phyloP scores from a whole-genome alignment of 2,888 invertebrate genomes.

The Zonitis immaculata region DNA sequence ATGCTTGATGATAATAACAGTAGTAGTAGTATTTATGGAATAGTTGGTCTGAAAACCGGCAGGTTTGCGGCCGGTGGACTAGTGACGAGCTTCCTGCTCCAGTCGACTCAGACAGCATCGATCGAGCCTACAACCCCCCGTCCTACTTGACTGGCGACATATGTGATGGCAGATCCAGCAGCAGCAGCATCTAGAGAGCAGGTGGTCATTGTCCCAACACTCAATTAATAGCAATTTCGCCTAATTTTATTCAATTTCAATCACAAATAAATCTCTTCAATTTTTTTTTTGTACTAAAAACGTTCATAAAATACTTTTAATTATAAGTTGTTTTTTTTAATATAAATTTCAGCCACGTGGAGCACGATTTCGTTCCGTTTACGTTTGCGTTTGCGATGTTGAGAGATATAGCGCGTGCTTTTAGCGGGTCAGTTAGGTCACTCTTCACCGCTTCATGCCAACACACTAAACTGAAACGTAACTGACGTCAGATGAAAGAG shows the following conservation, averaged over 20 bases:
- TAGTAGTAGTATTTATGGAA: slow-evolving; percentile 18
- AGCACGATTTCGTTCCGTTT: not conserved
- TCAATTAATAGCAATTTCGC: not conserved
- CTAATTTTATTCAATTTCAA: not conserved
- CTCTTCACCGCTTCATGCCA: slow-evolving; percentile 47
- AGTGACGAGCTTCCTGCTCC: slow-evolving; percentile 38
- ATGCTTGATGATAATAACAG: not conserved
- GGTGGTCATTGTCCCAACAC: slow-evolving; percentile 13
- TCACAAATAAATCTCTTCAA: not conserved
- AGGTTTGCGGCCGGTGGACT: slow-evolving; percentile 29
- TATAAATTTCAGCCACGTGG: not conserved
- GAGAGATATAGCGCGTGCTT: slow-evolving; percentile 22
- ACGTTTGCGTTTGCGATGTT: not conserved
- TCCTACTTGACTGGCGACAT: slow-evolving; percentile 29
- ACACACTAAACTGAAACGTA: slow-evolving; percentile 40
- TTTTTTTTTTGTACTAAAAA: not conserved
- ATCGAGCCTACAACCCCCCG: slow-evolving; percentile 35
- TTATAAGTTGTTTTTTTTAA: not conserved
- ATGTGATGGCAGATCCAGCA: slow-evolving; percentile 17
- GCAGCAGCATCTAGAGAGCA: slow-evolving; percentile 12
- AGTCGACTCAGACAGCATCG: slow-evolving; percentile 42
- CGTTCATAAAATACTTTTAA: not conserved
- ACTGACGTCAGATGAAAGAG: slow-evolving; percentile 45
- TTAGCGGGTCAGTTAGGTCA: slow-evolving; percentile 39
- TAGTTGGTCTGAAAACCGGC: slow-evolving; percentile 29